A percentile compares a stretch with the other conserved stretches of the same genome.
Conservation (phyloP, 1,140 invertebrate genomes). For the Archivesica marissinica region DNA sequence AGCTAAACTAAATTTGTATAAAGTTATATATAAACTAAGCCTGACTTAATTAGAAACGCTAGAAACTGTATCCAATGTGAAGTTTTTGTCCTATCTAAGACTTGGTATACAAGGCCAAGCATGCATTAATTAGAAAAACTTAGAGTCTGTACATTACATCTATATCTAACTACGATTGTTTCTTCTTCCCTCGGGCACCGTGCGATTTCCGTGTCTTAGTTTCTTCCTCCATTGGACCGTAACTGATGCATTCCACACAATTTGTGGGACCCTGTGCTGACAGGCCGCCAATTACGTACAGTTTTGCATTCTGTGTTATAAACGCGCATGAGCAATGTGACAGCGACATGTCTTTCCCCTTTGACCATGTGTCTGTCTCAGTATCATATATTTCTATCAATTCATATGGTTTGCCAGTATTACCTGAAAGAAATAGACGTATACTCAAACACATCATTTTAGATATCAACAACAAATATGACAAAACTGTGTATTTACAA, state of each 20-base stretch:
- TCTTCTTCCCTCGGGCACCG: neutral
- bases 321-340: constrained; percentile 81
- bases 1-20: too few species aligned
- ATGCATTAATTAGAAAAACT: neutral
- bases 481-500: too few species aligned
- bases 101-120: neutral
- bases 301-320: constrained; percentile 68
- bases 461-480: too few species aligned
- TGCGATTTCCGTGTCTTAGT: neutral
- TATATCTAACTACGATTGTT: constrained; percentile 24
- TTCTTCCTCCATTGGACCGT: constrained; percentile 1
- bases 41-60: too few species aligned
- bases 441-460: too few species aligned
- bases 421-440: constrained; percentile 70
- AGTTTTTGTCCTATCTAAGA: too few species aligned
- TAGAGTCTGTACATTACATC: neutral
- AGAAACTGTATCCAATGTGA: too few species aligned
- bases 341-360: constrained; percentile 69
- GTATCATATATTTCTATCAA: constrained; percentile 78
- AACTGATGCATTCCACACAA: constrained; percentile 43
- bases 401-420: constrained; percentile 77
- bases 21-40: too few species aligned
- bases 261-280: constrained; percentile 72
- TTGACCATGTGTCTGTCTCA: constrained; percentile 74
- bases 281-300: constrained; percentile 80